Base-by-base conservation (phyloP, 2,113 vertebrate species). In the Hemicordylus capensis region DNA sequence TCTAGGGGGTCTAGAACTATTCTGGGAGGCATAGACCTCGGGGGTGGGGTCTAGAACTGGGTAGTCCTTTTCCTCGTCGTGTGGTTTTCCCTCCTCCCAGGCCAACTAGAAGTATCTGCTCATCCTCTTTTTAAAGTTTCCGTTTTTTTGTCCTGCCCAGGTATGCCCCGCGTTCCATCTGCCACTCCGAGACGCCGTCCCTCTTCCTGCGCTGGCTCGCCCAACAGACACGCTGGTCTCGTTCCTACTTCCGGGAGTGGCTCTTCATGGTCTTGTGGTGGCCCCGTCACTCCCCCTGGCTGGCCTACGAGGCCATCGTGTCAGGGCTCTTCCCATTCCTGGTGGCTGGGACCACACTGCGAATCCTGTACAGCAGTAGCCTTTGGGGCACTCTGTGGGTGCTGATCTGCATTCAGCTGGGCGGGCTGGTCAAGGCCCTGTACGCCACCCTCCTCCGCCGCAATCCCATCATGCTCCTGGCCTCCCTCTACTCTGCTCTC, bases 191-290 rank as follows among this genome's bases (percentile, higher is more conserved):
- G 95, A 98, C 98, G 0, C 98, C 98, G 0, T 94, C 95, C 12
- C 96, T 96, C 91, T 98, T 98, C 84, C 94, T 98, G 83, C 97
- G 98, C 83, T 98, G 98, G 98, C 96, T 98, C 67, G 98, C 96
- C 90, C 98, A 98, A 91, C 98, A 98, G 94, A 98, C 97, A 0
- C 97, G 98, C 79, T 98, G 98, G 98, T 98, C 98, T 39, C 98
- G 98, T 87, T 98, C 98, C 0, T 98, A 98, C 93, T 98, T 98
- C 91, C 97, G 98, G 0, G 98, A 98, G 90, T 98, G 98, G 98
- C 97, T 98, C 54, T 98, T 96, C 95, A 98, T 98, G 7, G 96
- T 97, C 31, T 96, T 98, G 91, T 98, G 98, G 98, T 98, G 98
- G 98, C 98, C 98, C 92, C 98, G 98, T 88, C 98, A 98, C 87